phyloP scores from a whole-genome alignment of 1,140 invertebrate genomes.

The Nasonia longicornis region DNA sequence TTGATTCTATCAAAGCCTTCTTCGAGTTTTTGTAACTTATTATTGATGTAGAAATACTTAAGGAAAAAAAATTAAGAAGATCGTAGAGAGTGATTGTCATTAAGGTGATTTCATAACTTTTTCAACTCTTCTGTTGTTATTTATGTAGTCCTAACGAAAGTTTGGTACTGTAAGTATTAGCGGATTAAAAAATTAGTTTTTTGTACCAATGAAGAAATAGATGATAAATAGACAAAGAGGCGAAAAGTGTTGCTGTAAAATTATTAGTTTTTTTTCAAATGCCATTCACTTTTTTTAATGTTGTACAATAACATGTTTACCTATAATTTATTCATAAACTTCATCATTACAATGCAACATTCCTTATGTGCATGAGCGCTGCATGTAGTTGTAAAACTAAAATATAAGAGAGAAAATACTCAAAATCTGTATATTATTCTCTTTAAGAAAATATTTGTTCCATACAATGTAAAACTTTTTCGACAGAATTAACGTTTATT shows the following conservation, averaged over 20 bases:
- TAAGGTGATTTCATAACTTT: slow-evolving; percentile 13
- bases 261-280: neutral
- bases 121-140: neutral
- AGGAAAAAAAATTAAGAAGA: neutral
- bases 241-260: slow-evolving; percentile 40
- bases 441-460: slow-evolving; percentile 18
- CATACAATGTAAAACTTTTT: neutral
- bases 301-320: slow-evolving; percentile 13
- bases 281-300: slow-evolving; percentile 11
- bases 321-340: slow-evolving; percentile 18
- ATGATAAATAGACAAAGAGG: slow-evolving; percentile 15
- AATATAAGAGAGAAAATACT: slow-evolving; percentile 31
- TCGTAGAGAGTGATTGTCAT: neutral
- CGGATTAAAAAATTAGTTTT: slow-evolving; percentile 24
- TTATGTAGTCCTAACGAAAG: slow-evolving; percentile 8
- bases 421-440: slow-evolving; percentile 21
- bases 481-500: slow-evolving; percentile 8
- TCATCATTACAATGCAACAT: slow-evolving; percentile 38
- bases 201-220: slow-evolving; percentile 11
- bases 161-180: slow-evolving; percentile 26
- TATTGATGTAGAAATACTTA: slow-evolving; percentile 18
- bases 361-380: slow-evolving; percentile 29
- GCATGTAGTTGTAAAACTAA: slow-evolving; percentile 29
- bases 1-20: neutral
- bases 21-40: neutral